Evolutionary conservation across 2,888 invertebrate genomes (phyloP).

Genomic region (Drosophila greeni): DNA sequence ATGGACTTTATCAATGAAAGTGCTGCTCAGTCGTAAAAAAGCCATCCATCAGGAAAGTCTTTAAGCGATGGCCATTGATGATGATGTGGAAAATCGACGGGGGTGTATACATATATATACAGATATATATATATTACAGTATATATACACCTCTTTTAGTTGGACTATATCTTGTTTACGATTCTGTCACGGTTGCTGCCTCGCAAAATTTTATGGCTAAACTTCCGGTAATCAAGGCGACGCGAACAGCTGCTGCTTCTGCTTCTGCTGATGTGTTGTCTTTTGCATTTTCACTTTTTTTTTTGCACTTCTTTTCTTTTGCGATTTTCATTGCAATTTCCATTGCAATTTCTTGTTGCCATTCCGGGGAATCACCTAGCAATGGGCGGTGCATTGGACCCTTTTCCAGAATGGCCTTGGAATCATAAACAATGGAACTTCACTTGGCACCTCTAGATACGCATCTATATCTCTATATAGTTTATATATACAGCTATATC

Average conservation of each 20-base stretch:
- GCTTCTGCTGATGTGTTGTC: constrained; percentile 17
- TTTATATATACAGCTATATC: not conserved
- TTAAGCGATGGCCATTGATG: constrained; percentile 38
- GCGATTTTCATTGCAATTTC: not conserved
- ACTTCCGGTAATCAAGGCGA: constrained; percentile 55
- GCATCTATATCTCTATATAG: constrained; percentile 10
- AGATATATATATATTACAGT: not conserved
- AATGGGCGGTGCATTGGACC: constrained; percentile 21
- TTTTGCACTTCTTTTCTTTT: not conserved
- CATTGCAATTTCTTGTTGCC: constrained; percentile 2
- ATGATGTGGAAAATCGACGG: constrained; percentile 18
- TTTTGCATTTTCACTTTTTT: constrained; percentile 5
- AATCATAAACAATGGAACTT: constrained; percentile 37
- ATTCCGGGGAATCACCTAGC: constrained; percentile 25
- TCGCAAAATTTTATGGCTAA: constrained; percentile 46
- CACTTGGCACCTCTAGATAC: not conserved
- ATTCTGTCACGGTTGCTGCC: constrained; percentile 46
- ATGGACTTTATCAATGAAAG: constrained; percentile 10
- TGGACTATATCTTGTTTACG: constrained; percentile 44
- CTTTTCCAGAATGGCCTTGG: constrained; percentile 52
- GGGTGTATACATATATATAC: not conserved
- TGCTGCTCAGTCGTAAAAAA: constrained; percentile 43
- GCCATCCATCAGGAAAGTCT: constrained; percentile 45
- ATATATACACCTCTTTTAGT: not conserved
- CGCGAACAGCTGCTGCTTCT: constrained; percentile 22